These are phyloP conservation scores for Dolichoris vasculosae DNA, from an alignment of 1,140 invertebrate species.

Conservation along the genomic window DNA sequence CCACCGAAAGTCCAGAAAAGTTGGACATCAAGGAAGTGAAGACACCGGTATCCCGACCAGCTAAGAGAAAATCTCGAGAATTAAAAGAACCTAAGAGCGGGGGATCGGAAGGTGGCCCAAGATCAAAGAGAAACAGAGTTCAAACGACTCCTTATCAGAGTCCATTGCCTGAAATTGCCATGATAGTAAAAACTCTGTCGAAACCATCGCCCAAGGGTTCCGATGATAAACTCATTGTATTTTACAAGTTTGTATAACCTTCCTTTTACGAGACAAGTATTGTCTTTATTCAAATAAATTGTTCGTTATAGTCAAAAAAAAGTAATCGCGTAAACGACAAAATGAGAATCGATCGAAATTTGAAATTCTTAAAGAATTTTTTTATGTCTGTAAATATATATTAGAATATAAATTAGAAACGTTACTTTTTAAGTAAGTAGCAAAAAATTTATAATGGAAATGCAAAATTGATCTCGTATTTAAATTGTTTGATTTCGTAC, in stretches of 20 bases:
- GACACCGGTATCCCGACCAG: constrained; percentile 42
- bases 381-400: too few species aligned
- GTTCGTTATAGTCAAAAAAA: background rate
- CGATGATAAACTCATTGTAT: constrained; percentile 89
- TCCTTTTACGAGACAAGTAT: background rate
- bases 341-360: background rate
- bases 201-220: constrained; percentile 78
- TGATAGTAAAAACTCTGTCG: constrained; percentile 82
- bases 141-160: constrained; percentile 88
- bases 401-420: background rate
- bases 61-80: constrained; percentile 72
- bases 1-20: constrained; percentile 53
- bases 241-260: constrained; percentile 82
- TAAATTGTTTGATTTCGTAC: constrained; percentile 16
- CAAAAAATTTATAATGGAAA: background rate
- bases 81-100: constrained; percentile 65
- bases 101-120: constrained; percentile 68
- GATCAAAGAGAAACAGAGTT: constrained; percentile 77
- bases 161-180: constrained; percentile 84
- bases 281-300: background rate
- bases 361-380: background rate
- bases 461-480: constrained; percentile 22
- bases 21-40: constrained; percentile 57
- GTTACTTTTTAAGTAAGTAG: background rate
- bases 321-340: background rate